Conservation (phyloP, 2,888 invertebrate species). For the Smittia sp. region DNA sequence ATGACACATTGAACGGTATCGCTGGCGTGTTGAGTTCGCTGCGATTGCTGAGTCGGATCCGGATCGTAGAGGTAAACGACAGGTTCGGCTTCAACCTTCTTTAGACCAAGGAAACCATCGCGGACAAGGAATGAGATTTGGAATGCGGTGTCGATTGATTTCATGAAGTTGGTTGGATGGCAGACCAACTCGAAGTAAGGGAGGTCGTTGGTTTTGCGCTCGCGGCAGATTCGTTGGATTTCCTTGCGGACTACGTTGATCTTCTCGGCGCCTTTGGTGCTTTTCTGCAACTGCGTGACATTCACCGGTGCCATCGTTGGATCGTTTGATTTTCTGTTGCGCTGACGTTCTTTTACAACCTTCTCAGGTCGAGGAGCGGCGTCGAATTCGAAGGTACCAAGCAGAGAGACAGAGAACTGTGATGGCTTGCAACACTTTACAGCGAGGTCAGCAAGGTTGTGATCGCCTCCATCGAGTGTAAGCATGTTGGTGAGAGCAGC, state of each 20-base stretch:
- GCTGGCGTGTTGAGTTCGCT: background rate
- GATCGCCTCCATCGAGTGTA: constrained; percentile 43
- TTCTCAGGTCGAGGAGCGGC: constrained; percentile 47
- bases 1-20: constrained; percentile 23
- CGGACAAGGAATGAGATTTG: constrained; percentile 60
- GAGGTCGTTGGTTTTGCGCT: constrained; percentile 53
- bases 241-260: constrained; percentile 54
- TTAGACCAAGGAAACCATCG: constrained; percentile 51
- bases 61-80: background rate
- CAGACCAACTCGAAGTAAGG: constrained; percentile 59
- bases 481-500: constrained; percentile 47
- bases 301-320: constrained; percentile 56
- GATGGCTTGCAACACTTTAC: constrained; percentile 44
- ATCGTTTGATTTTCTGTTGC: constrained; percentile 48
- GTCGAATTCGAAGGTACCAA: constrained; percentile 49
- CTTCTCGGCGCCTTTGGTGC: constrained; percentile 57
- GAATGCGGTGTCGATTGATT: constrained; percentile 61
- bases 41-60: background rate
- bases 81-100: background rate
- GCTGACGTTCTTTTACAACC: constrained; percentile 48
- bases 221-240: constrained; percentile 46
- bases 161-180: constrained; percentile 58
- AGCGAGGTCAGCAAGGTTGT: constrained; percentile 47
- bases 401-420: constrained; percentile 45
- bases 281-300: constrained; percentile 53